Conservation (phyloP, 2,797 vertebrate genomes). For the Platalea minor region DNA sequence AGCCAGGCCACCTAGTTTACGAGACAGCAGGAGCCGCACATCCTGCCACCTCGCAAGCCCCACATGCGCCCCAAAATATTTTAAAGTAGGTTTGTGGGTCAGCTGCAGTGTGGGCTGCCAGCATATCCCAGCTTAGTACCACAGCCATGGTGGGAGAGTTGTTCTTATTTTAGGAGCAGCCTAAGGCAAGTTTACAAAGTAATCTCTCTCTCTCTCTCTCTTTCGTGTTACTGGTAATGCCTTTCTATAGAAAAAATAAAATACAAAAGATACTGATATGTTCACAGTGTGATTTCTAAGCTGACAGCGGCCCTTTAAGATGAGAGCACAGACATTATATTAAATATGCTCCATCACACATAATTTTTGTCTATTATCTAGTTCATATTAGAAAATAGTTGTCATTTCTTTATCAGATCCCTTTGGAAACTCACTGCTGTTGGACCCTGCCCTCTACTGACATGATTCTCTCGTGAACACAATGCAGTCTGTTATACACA, state of each 20-base stretch:
- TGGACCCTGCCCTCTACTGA: conserved; percentile 62
- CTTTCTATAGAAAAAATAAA: not conserved
- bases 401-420: conserved; percentile 20
- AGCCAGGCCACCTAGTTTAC: not conserved
- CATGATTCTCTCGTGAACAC: conserved; percentile 17
- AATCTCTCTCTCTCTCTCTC: not conserved
- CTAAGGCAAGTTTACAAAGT: conserved; percentile 34
- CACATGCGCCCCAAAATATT: conserved; percentile 7
- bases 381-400: conserved; percentile 27
- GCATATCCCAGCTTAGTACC: not conserved
- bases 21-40: not conserved
- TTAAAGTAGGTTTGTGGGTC: conserved; percentile 58
- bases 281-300: not conserved
- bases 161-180: conserved; percentile 42
- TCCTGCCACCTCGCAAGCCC: not conserved
- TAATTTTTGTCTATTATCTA: conserved; percentile 3
- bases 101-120: not conserved
- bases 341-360: not conserved
- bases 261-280: not conserved
- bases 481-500: not conserved
- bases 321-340: not conserved
- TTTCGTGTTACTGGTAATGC: not conserved
- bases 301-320: not conserved
- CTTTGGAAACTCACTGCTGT: conserved; percentile 15
- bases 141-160: conserved; percentile 12